Conservation (phyloP, 2,888 invertebrate species). For the Alsophila aescularia region DNA sequence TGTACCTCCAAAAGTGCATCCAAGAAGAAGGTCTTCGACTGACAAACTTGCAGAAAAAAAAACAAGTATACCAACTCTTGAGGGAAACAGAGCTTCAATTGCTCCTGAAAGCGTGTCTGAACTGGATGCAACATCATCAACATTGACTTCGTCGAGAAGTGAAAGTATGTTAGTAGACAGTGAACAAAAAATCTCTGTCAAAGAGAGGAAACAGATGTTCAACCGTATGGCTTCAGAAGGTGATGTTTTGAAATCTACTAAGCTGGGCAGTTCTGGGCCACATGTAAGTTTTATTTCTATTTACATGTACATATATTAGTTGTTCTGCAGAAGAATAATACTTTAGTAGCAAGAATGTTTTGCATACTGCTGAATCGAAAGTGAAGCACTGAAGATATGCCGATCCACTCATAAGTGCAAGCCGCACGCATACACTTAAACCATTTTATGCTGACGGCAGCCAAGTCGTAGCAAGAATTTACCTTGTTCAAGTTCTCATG, state of each 20-base stretch:
- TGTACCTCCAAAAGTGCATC: constrained; percentile 64
- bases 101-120: constrained; percentile 54
- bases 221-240: constrained; percentile 95
- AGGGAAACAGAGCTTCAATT: constrained; percentile 51
- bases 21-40: constrained; percentile 61
- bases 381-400: too few relatives aligned
- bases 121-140: constrained; percentile 45
- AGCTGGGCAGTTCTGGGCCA: constrained; percentile 68
- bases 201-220: constrained; percentile 96
- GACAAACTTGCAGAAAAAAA: constrained; percentile 63
- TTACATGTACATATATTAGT: neutral
- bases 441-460: too few relatives aligned
- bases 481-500: too few relatives aligned
- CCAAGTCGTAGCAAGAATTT: too few relatives aligned
- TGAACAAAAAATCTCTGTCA: constrained; percentile 92
- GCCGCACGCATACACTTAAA: too few relatives aligned
- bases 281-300: constrained; percentile 82
- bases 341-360: too few relatives aligned
- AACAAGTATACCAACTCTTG: constrained; percentile 44
- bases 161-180: constrained; percentile 74
- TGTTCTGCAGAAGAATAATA: too few relatives aligned
- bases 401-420: too few relatives aligned
- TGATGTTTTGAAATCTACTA: constrained; percentile 83
- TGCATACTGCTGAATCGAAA: too few relatives aligned
- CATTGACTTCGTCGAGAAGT: constrained; percentile 65